Evolutionary conservation across 2,888 invertebrate species (phyloP), one percentile per base, ranked within the genome.

Genomic region (Salticus scenicus): DNA sequence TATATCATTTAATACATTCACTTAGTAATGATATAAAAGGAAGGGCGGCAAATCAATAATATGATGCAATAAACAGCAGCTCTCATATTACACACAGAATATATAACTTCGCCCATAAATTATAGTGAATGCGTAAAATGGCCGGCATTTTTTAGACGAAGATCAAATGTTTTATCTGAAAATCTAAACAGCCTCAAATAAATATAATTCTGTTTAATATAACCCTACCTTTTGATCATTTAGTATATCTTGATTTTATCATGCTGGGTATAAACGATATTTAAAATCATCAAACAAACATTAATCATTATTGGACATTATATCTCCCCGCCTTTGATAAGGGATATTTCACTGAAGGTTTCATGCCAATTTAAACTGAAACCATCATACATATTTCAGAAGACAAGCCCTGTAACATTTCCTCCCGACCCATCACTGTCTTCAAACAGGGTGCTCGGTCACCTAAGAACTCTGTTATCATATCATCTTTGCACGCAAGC

Each of bases 401-500:
- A 57, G 57, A 57, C 57, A 57, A 57, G 57, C 57, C 24, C 2
- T 24, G 24, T 20, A 57, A 24, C 57, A 57, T 57, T 24, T 24
- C 57, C 57, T 24, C 57, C 57, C 57, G 57, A 57, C 20, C 24
- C 57, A 57, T 57, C 57, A 57, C 20, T 57, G 57, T 57, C 24
- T 57, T 1, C 24, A 20, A 57, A 57, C 24, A 5, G 57, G 57
- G 20, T 24, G 20, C 24, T 24, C 24, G 57, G 57, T 24, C 24
- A 57, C 57, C 24, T 57, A 24, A 57, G 57, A 24, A 57, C 24
- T 67, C 30, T 31, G 17, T 31, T 76, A 76, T 76, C 76, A 24
- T 27, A 5, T 24, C 12, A 76, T 76, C 76, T 47, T 2, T 2
- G 33, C 66, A 47, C 67, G 42, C 33, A 37, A n/a, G 71, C 41